Evolutionary conservation across 2,888 invertebrate species (phyloP).

Genomic region (Zygothrica quintamaculata): DNA sequence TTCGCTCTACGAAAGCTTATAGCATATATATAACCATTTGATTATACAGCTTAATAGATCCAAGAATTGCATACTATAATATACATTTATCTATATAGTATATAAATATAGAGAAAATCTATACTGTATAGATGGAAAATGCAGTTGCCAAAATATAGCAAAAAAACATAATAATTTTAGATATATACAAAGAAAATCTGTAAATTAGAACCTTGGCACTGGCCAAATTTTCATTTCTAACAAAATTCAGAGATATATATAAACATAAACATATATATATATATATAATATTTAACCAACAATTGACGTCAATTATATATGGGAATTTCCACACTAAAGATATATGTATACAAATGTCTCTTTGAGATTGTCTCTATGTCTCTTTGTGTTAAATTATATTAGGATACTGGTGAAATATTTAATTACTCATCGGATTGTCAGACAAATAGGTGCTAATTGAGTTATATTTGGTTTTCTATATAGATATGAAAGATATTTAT

Average conservation of each 20-base stretch:
- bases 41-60: slow-evolving; percentile 21
- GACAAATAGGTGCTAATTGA: slow-evolving; percentile 10
- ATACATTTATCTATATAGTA: slow-evolving; percentile 14
- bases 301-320: slow-evolving; percentile 58
- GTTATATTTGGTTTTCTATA: not conserved
- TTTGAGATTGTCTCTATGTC: slow-evolving; percentile 21
- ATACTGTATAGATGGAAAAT: slow-evolving; percentile 5
- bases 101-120: slow-evolving; percentile 17
- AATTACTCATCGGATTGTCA: slow-evolving; percentile 49
- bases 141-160: slow-evolving; percentile 24
- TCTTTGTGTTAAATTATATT: slow-evolving; percentile 5
- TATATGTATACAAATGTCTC: slow-evolving; percentile 27
- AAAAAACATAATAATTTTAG: slow-evolving; percentile 35
- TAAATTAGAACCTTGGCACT: slow-evolving; percentile 63
- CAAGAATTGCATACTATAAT: slow-evolving; percentile 30
- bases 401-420: not conserved
- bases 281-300: slow-evolving; percentile 40
- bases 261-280: slow-evolving; percentile 38
- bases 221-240: slow-evolving; percentile 25
- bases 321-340: slow-evolving; percentile 54
- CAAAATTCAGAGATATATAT: slow-evolving; percentile 34
- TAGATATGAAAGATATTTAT: slow-evolving; percentile 5
- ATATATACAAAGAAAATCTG: slow-evolving; percentile 25
- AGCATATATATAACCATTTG: too few species aligned
- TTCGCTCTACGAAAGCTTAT: too few species aligned